A percentile compares a stretch with the other conserved stretches of the same genome.
These are phyloP conservation scores for Alosa alosa DNA, from an alignment of 2,113 vertebrate genomes.

Conservation along the genomic window DNA sequence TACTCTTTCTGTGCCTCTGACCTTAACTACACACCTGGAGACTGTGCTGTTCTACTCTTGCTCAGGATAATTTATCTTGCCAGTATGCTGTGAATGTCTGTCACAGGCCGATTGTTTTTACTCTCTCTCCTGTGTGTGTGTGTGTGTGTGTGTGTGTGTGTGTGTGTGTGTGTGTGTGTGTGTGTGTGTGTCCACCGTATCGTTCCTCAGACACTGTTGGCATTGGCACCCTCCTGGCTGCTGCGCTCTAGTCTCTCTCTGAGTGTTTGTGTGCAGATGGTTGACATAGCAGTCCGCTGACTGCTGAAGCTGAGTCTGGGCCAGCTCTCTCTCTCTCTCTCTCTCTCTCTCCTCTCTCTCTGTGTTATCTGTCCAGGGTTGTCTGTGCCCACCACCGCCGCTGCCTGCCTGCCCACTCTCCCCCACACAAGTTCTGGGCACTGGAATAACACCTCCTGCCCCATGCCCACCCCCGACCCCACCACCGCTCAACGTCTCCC, in stretches of 20 bases:
- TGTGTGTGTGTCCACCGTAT: neutral
- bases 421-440: neutral
- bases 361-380: neutral
- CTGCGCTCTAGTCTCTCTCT: neutral
- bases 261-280: neutral
- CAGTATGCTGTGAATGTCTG: neutral
- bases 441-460: neutral
- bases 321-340: neutral
- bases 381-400: neutral
- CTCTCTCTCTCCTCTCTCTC: neutral
- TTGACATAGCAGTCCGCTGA: constrained; percentile 13
- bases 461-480: neutral
- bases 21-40: neutral
- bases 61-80: neutral
- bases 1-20: neutral
- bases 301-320: neutral
- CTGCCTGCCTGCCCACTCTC: neutral
- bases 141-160: neutral
- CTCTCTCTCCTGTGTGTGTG: neutral
- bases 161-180: neutral
- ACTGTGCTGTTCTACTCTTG: neutral
- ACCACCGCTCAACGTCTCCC: neutral
- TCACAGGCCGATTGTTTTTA: neutral
- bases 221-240: neutral
- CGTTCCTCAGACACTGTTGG: neutral